These are phyloP conservation scores for Hycleus cichorii DNA, from an alignment of 1,140 invertebrate species.

Conservation along the genomic window DNA sequence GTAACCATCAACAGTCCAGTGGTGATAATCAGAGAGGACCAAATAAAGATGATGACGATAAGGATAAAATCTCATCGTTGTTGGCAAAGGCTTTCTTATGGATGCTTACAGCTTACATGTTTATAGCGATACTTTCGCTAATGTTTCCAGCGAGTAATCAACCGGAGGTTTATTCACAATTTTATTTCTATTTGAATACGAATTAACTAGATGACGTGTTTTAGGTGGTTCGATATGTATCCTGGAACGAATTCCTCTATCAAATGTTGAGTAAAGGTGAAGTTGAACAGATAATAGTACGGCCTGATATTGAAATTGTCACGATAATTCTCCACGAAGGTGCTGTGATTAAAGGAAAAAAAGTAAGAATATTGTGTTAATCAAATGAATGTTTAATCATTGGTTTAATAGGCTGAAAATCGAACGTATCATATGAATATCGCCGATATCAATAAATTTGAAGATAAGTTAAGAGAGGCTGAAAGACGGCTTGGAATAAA, in stretches of 20 bases:
- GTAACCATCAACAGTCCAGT: constrained; percentile 24
- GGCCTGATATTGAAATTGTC: constrained; percentile 75
- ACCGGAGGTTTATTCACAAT: constrained; percentile 52
- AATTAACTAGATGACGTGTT: constrained; percentile 15
- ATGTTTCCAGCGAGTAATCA: constrained; percentile 64
- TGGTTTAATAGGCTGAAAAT: neutral
- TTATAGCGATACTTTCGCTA: constrained; percentile 61
- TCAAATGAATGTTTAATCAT: neutral
- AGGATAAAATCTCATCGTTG: constrained; percentile 58
- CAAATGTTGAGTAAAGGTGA: constrained; percentile 89
- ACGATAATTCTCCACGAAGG: constrained; percentile 75
- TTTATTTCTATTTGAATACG: neutral
- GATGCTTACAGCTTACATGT: constrained; percentile 66
- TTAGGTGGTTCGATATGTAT: constrained; percentile 61
- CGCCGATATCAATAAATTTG: constrained; percentile 72
- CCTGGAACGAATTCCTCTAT: constrained; percentile 93
- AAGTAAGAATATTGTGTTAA: constrained; percentile 40
- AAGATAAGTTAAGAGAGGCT: constrained; percentile 77
- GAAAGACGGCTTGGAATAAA: constrained; percentile 74
- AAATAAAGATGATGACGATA: constrained; percentile 47
- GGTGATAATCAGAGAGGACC: constrained; percentile 29
- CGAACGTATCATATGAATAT: constrained; percentile 75
- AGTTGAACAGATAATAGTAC: constrained; percentile 79
- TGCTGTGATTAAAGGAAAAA: constrained; percentile 79
- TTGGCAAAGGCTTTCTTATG: constrained; percentile 66